These are phyloP conservation scores for Pteromalus puparum DNA, from an alignment of 1,140 invertebrate species.

Conservation along the genomic window DNA sequence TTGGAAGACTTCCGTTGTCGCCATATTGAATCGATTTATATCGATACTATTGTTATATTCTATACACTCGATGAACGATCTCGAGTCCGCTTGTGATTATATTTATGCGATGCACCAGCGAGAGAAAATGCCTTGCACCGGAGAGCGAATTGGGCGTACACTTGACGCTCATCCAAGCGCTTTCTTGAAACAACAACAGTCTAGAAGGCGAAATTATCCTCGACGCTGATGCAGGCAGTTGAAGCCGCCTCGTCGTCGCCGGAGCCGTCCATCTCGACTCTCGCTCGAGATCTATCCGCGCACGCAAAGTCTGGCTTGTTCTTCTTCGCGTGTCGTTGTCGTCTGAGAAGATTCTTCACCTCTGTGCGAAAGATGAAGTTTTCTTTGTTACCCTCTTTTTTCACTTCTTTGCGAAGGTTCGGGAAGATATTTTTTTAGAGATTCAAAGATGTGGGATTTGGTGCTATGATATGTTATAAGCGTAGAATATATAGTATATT, in stretches of 20 bases:
- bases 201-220: slow-evolving; percentile 13
- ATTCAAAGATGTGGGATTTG: neutral
- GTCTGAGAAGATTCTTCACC: neutral
- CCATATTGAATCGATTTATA: slow-evolving; percentile 60
- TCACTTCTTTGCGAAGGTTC: neutral
- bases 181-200: slow-evolving; percentile 17
- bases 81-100: neutral
- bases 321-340: neutral
- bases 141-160: slow-evolving; percentile 6
- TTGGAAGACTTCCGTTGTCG: slow-evolving; percentile 73
- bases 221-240: neutral
- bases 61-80: neutral
- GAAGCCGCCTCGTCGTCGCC: neutral
- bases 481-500: no score
- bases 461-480: no score
- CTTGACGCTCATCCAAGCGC: slow-evolving; percentile 28
- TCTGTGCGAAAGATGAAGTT: neutral
- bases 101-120: no score
- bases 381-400: neutral
- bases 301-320: neutral
- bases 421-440: neutral
- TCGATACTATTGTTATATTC: neutral
- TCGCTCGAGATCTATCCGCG: neutral
- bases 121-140: neutral
- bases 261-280: neutral